A percentile compares a stretch with the other conserved stretches of the same genome.
Conservation (phyloP, 1,140 invertebrate species). For the Nasonia giraulti region DNA sequence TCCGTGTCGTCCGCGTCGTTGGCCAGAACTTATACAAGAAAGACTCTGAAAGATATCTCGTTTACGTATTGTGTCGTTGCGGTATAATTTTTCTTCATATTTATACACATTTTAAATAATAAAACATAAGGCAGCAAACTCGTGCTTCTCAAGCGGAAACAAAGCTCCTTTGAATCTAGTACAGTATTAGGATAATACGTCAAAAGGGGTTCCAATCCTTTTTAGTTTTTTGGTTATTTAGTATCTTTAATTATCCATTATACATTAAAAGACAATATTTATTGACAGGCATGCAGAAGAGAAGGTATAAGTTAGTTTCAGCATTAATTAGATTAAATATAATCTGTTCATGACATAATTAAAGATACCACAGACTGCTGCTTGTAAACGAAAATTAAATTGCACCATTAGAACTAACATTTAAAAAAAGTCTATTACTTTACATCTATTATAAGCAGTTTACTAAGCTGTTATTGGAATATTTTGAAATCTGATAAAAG, state of each 20-base stretch:
- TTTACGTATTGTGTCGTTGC: constrained; percentile 55
- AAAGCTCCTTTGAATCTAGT: not conserved
- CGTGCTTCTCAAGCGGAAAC: constrained; percentile 33
- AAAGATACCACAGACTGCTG: not conserved
- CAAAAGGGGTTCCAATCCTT: not conserved
- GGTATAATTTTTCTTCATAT: constrained; percentile 47
- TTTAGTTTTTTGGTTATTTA: not conserved
- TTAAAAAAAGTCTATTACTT: not conserved
- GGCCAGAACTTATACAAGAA: constrained; percentile 63
- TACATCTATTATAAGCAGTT: not conserved
- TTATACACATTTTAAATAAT: constrained; percentile 53
- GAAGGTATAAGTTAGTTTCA: not conserved
- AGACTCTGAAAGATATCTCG: constrained; percentile 71
- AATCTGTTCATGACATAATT: constrained; percentile 3
- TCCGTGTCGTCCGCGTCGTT: constrained; percentile 60
- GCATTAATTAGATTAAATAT: not conserved
- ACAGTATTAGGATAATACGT: not conserved
- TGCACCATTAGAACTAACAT: not conserved
- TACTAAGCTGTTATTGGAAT: not conserved
- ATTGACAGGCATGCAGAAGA: not conserved
- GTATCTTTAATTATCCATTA: constrained; percentile 20
- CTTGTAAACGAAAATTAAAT: constrained; percentile 9
- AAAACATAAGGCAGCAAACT: constrained; percentile 52
- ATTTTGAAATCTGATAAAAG: not conserved
- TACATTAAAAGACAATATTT: not conserved